A percentile compares a stretch with the other conserved stretches of the same genome.
Conservation (phyloP, 2,888 invertebrate genomes). For the Drosophila nigritarsus region DNA sequence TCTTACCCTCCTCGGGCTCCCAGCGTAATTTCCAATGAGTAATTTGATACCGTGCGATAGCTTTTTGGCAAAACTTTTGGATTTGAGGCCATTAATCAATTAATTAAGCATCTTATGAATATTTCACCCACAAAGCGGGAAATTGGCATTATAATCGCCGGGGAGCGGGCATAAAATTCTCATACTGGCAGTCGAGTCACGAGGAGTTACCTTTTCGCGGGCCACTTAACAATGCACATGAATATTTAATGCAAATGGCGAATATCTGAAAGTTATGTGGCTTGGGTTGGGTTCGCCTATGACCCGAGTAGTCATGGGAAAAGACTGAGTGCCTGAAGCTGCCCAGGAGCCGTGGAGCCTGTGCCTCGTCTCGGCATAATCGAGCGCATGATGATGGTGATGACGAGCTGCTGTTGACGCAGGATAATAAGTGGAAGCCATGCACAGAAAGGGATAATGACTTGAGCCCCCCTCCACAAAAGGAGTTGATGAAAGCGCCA, state of each 20-base stretch:
- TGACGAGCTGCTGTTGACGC: constrained; percentile 65
- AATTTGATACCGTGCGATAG: constrained; percentile 64
- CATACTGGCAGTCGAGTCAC: constrained; percentile 6
- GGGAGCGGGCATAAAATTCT: constrained; percentile 15
- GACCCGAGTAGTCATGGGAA: constrained; percentile 16
- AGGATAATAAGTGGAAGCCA: constrained; percentile 66
- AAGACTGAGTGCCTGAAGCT: constrained; percentile 7
- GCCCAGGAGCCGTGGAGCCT: constrained; percentile 11
- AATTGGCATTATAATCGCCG: constrained; percentile 60
- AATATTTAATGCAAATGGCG: constrained; percentile 70
- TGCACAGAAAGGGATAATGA: constrained; percentile 70
- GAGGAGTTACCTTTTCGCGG: constrained; percentile 56
- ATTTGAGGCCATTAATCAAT: constrained; percentile 80
- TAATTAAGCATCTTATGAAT: constrained; percentile 81
- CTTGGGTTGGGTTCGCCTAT: constrained; percentile 17
- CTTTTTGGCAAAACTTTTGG: constrained; percentile 62
- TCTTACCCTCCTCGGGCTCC: not conserved
- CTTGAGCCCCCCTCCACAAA: constrained; percentile 22
- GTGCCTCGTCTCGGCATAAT: constrained; percentile 54
- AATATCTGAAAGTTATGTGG: constrained; percentile 59
- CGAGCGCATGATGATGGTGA: constrained; percentile 63
- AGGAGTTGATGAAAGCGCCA: constrained; percentile 54
- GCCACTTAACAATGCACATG: constrained; percentile 69
- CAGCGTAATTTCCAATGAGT: constrained; percentile 13
- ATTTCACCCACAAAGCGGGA: constrained; percentile 60